Base-by-base conservation (phyloP, 1,140 invertebrate genomes). In the Tachypleus tridentatus region DNA sequence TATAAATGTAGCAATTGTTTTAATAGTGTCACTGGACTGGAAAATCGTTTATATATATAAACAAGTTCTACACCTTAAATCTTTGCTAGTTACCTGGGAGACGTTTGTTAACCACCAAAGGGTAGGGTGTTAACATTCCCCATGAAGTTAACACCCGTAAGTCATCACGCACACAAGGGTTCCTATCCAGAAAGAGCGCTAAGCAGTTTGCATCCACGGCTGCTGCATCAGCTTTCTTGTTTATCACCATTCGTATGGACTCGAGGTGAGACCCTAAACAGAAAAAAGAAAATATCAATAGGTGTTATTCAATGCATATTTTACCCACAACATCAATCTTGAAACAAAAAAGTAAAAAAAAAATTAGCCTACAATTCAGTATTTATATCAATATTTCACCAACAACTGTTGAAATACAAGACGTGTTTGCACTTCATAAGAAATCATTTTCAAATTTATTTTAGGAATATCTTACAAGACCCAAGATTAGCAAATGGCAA, bases 131-230 rank as follows among this genome's bases (percentile, higher is more conserved):
- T 8, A 85, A 73, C 29, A 81, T 80, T 57, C 83, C 84, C 67
- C 83, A 74, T n/a, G 82, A 83, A 67, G 79, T 79, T 61, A 84
- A 72, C 3, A 80, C 77, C 50, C 76, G 73, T 53, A 85, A 75
- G 64, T 84, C 80, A 70, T 81, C 79, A 6, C 77, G 77, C 29
- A 78, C 76, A 70, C 82, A 80, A 60, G 82, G 80, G 76, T 84
- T 80, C 68, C 76, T 77, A 60, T 79, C 80, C 69, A 83, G 78
- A 58, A 79, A 80, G 66, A 79, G 79, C 4, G 79, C 70, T 4
- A 85, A 75, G 47, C 81, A 80, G 56, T 80, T 82, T 3, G 83
- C 82, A 74, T 84, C 83, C 10, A 85, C 80, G 48, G 83, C 80
- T 10, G 83, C 81, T 71, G 81, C 83, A 68, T 84, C 82, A 9